Conservation (phyloP, 2,797 vertebrate species). For the Vipera ursinii region DNA sequence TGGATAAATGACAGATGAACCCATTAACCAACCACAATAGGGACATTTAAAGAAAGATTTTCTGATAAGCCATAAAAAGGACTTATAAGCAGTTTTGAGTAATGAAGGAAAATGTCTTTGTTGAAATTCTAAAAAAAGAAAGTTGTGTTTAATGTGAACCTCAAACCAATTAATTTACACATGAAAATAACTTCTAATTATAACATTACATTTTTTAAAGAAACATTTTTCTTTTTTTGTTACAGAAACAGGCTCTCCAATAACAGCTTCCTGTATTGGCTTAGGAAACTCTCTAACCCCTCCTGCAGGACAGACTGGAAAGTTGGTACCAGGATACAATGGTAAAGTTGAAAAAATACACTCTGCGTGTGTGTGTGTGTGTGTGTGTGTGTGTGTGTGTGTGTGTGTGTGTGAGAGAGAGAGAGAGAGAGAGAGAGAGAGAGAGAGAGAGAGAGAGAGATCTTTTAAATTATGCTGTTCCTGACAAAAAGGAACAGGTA, state of each 20-base stretch:
- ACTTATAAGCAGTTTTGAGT: background rate
- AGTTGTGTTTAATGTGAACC: background rate
- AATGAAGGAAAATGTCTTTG: background rate
- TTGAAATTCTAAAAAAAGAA: conserved; percentile 6
- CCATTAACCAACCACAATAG: background rate
- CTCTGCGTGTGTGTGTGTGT: background rate
- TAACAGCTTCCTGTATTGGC: conserved; percentile 88
- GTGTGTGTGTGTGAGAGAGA: background rate
- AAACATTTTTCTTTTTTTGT: conserved; percentile 23
- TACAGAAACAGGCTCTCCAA: conserved; percentile 91
- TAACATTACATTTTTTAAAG: background rate
- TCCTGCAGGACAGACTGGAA: conserved; percentile 90
- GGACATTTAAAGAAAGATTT: background rate
- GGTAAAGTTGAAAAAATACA: conserved; percentile 70
- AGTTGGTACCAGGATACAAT: conserved; percentile 91
- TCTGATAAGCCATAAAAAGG: background rate
- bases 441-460: too few species aligned
- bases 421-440: background rate
- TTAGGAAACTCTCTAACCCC: conserved; percentile 85
- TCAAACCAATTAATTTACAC: background rate
- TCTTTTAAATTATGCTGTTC: background rate
- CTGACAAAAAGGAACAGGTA: background rate
- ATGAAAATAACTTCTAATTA: background rate
- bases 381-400: background rate
- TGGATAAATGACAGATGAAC: background rate